phyloP scores from a whole-genome alignment of 2,888 invertebrate species.

The Hypomecis punctinalis region DNA sequence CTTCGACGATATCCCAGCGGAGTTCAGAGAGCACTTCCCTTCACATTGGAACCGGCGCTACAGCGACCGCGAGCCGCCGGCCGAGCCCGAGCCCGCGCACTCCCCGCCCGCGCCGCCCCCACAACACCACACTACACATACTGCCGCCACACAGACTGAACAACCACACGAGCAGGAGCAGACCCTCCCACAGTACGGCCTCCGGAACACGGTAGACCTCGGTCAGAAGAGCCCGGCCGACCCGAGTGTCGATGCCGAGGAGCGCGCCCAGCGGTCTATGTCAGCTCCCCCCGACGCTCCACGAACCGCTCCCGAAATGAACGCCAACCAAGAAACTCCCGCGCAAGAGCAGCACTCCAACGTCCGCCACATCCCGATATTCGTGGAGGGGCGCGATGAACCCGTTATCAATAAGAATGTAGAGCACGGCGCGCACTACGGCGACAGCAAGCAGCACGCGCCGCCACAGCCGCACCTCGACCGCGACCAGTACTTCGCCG shows the following conservation, averaged over 20 bases:
- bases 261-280: conserved; percentile 89
- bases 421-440: conserved; percentile 69
- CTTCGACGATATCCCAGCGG: conserved; percentile 81
- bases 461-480: conserved; percentile 70
- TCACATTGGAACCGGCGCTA: conserved; percentile 76
- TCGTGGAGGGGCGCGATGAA: conserved; percentile 93
- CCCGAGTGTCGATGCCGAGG: conserved; percentile 82
- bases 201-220: conserved; percentile 92
- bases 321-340: conserved; percentile 56
- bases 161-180: conserved; percentile 57
- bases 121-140: conserved; percentile 67
- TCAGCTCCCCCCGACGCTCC: conserved; percentile 90
- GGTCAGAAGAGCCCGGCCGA: conserved; percentile 87
- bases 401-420: conserved; percentile 88
- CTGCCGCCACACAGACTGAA: conserved; percentile 76
- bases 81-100: conserved; percentile 51
- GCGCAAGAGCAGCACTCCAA: conserved; percentile 72
- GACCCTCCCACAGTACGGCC: conserved; percentile 86
- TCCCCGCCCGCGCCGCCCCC: conserved; percentile 55
- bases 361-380: conserved; percentile 94
- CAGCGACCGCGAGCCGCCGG: conserved; percentile 63
- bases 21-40: conserved; percentile 80
- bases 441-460: conserved; percentile 67
- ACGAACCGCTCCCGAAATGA: conserved; percentile 66
- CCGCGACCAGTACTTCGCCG: conserved; percentile 76